Evolutionary conservation across 2,888 invertebrate species (phyloP).

Genomic region (Coleophora flavipennella): DNA sequence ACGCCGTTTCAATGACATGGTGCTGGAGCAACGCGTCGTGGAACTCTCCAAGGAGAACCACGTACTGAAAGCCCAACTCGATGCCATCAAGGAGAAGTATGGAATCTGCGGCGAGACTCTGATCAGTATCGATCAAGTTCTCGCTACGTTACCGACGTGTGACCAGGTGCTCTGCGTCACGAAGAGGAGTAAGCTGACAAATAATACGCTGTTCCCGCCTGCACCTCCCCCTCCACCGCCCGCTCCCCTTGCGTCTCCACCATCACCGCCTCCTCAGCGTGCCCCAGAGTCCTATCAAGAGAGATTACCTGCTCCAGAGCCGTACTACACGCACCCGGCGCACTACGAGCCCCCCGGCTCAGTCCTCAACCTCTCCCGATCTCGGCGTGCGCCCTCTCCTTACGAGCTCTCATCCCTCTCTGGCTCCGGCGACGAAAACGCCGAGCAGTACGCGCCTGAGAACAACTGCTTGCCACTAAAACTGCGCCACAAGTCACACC

Average conservation of each 20-base stretch:
- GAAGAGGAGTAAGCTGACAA: slow-evolving; percentile 75
- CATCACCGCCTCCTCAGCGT: slow-evolving; percentile 68
- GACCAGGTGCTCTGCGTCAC: slow-evolving; percentile 89
- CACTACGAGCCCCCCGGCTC: slow-evolving; percentile 75
- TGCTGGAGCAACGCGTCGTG: slow-evolving; percentile 92
- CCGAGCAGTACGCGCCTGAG: slow-evolving; percentile 71
- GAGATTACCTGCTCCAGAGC: slow-evolving; percentile 57
- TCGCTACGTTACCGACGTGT: slow-evolving; percentile 87
- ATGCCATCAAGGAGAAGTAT: slow-evolving; percentile 93
- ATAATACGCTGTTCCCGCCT: slow-evolving; percentile 70
- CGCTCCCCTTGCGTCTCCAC: slow-evolving; percentile 60
- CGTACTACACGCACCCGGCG: slow-evolving; percentile 66
- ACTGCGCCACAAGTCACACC: slow-evolving; percentile 90
- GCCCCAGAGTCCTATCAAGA: slow-evolving; percentile 67
- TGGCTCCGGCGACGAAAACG: slow-evolving; percentile 69
- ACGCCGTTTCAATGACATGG: slow-evolving; percentile 96
- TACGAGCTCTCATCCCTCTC: slow-evolving; percentile 86
- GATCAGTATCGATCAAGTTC: slow-evolving; percentile 90
- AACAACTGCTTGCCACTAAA: slow-evolving; percentile 91
- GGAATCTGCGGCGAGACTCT: slow-evolving; percentile 90
- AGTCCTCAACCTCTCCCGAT: slow-evolving; percentile 80
- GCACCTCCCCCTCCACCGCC: slow-evolving; percentile 68
- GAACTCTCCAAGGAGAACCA: slow-evolving; percentile 97
- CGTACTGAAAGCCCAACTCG: slow-evolving; percentile 91
- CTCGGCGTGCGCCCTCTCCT: slow-evolving; percentile 79